Percentiles rank a stretch among this genome's conserved stretches.
These are phyloP conservation scores for Pseudolycoriella hygida DNA, from an alignment of 2,888 invertebrate genomes.

Conservation along the genomic window DNA sequence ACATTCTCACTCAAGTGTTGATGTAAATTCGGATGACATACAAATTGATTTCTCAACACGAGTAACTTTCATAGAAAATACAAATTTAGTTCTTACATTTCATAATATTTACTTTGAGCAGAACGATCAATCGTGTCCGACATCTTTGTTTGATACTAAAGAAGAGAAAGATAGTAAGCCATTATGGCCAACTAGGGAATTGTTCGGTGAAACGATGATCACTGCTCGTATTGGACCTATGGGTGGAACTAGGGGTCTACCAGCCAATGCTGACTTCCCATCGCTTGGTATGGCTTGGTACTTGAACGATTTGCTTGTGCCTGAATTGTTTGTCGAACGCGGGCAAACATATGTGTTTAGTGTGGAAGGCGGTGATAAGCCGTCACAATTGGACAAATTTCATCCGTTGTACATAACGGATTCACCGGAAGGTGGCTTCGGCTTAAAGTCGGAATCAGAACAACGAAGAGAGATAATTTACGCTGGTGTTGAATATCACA, in stretches of 20 bases:
- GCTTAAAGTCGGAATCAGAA: constrained; percentile 54
- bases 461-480: constrained; percentile 54
- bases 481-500: constrained; percentile 63
- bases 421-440: constrained; percentile 70
- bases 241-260: constrained; percentile 39
- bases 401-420: constrained; percentile 87
- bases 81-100: neutral
- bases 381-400: constrained; percentile 34
- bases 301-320: constrained; percentile 76
- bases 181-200: constrained; percentile 47
- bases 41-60: constrained; percentile 58
- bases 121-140: constrained; percentile 57
- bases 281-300: constrained; percentile 90
- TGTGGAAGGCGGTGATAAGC: constrained; percentile 60
- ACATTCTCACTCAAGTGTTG: constrained; percentile 37
- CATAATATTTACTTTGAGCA: constrained; percentile 14
- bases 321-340: constrained; percentile 73
- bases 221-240: constrained; percentile 69
- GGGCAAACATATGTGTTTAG: constrained; percentile 72
- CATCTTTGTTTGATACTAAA: constrained; percentile 42
- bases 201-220: constrained; percentile 42
- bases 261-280: constrained; percentile 59
- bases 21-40: constrained; percentile 37
- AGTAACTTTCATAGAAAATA: constrained; percentile 21
- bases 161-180: constrained; percentile 41